These are phyloP conservation scores for Sebastes jordani DNA, from an alignment of 2,797 vertebrate genomes.

Conservation along the genomic window DNA sequence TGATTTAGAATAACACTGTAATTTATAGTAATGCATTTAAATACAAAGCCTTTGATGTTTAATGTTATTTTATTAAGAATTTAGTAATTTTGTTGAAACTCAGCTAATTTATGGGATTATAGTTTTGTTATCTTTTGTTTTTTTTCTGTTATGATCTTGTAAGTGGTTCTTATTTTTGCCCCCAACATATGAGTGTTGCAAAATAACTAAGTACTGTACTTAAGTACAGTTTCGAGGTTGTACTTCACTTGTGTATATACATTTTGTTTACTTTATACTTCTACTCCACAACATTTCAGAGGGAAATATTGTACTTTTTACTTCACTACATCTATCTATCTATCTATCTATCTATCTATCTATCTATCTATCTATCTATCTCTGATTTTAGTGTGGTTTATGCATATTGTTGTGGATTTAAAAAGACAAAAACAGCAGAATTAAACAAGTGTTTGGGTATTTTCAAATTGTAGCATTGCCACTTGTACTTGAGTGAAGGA, in stretches of 20 bases:
- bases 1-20: background rate
- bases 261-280: too few species aligned
- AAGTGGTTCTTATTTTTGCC: too few species aligned
- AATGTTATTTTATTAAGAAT: background rate
- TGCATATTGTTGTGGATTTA: background rate
- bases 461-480: background rate
- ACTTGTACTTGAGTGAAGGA: background rate
- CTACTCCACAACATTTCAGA: too few species aligned
- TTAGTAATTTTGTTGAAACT: background rate
- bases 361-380: too few species aligned
- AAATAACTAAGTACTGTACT: too few species aligned
- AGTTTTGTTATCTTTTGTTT: too few species aligned
- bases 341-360: too few species aligned
- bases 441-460: background rate
- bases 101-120: background rate
- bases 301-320: too few species aligned
- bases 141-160: background rate
- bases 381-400: too few species aligned
- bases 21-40: background rate
- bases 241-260: too few species aligned
- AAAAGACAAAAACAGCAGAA: background rate
- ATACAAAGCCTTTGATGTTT: rapidly evolving
- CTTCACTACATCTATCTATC: too few species aligned
- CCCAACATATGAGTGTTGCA: background rate
- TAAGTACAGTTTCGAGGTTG: too few species aligned